These are phyloP conservation scores for Rattus rattus DNA, from an alignment of 2,113 vertebrate genomes.

Conservation along the genomic window DNA sequence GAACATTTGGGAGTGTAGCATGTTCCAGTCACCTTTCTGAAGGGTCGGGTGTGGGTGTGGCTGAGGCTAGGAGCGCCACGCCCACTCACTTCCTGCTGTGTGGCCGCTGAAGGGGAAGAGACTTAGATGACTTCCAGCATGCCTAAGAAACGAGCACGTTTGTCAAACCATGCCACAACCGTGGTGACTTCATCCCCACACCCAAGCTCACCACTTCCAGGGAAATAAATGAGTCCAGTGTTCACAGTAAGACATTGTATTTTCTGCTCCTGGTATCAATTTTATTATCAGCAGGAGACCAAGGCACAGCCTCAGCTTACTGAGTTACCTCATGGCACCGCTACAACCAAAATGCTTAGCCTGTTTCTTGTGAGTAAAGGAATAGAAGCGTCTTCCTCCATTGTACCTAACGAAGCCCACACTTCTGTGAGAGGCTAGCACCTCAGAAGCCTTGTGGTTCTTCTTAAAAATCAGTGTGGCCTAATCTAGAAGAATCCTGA, in stretches of 20 bases:
- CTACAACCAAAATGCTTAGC: background rate
- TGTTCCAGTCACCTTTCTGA: background rate
- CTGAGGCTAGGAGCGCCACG: background rate
- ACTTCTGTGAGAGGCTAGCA: background rate
- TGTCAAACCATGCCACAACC: background rate
- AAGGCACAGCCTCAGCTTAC: background rate
- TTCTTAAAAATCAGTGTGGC: background rate
- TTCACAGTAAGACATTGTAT: background rate
- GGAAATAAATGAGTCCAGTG: background rate
- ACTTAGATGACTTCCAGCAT: background rate
- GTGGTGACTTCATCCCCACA: background rate
- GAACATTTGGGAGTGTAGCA: background rate
- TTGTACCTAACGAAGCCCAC: background rate
- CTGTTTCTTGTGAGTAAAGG: background rate
- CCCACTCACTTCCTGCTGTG: accelerated
- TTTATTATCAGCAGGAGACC: background rate
- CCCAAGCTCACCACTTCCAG: background rate
- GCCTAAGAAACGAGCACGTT: background rate
- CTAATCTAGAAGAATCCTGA: background rate
- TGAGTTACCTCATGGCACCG: background rate
- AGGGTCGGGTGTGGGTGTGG: background rate
- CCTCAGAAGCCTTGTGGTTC: background rate
- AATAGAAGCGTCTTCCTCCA: background rate
- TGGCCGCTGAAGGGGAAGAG: background rate
- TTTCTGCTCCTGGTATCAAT: background rate